Evolutionary conservation across 2,113 vertebrate species (phyloP).

Genomic region (Scopus umbretta): DNA sequence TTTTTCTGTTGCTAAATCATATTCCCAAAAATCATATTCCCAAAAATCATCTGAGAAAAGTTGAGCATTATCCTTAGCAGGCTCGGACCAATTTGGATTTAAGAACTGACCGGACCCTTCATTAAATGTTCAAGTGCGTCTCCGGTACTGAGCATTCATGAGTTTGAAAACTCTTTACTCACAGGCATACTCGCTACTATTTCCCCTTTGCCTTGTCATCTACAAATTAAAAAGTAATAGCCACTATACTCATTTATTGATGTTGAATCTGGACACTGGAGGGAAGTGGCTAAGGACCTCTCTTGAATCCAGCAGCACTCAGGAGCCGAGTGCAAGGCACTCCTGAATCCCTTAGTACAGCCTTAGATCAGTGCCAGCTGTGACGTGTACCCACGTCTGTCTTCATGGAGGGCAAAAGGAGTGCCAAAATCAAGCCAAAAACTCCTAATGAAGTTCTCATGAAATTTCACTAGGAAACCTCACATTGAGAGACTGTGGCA

Average conservation of each 20-base stretch:
- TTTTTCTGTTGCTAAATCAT: not conserved
- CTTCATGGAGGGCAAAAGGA: not conserved
- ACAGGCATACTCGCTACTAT: fast-evolving
- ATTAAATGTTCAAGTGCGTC: not conserved
- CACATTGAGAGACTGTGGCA: fast-evolving
- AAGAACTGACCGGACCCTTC: not conserved
- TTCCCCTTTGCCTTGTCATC: not conserved
- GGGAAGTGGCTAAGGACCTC: not conserved
- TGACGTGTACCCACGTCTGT: not conserved
- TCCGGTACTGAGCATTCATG: not conserved
- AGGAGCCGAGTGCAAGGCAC: not conserved
- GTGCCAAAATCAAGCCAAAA: not conserved
- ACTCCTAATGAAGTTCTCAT: not conserved
- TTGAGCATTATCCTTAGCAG: not conserved
- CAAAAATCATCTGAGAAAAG: not conserved
- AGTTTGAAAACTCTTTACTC: not conserved
- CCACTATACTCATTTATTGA: too few species aligned
- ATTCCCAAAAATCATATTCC: not conserved
- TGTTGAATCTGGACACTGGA: not conserved
- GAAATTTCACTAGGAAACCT: not conserved
- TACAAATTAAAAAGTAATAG: not conserved
- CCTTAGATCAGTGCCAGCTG: not conserved
- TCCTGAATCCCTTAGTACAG: not conserved
- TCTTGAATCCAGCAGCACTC: not conserved
- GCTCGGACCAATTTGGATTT: not conserved